These are phyloP conservation scores for Hypsibius dujardini DNA, from an alignment of 1,140 invertebrate genomes.

Conservation along the genomic window DNA sequence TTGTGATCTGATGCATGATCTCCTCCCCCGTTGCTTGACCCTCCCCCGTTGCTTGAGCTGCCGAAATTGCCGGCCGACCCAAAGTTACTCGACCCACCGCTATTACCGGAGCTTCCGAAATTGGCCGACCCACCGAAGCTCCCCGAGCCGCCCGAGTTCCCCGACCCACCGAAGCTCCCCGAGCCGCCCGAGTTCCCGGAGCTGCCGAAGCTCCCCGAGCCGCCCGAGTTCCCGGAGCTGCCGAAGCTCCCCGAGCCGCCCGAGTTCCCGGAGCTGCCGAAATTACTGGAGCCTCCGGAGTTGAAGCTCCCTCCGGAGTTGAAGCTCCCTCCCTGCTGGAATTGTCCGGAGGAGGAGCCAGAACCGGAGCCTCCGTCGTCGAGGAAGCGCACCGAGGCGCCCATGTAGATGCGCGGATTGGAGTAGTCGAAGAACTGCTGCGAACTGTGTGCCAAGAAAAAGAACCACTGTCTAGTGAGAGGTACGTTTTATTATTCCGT, in stretches of 20 bases:
- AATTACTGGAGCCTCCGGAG: too few relatives aligned
- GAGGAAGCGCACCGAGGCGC: not conserved
- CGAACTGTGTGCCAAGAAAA: too few relatives aligned
- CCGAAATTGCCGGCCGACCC: not conserved
- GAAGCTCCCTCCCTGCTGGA: not conserved
- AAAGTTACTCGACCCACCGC: constrained; percentile 4
- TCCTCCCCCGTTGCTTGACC: not conserved
- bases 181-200: not conserved
- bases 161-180: not conserved
- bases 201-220: not conserved
- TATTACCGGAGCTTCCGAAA: not conserved
- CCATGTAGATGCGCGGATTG: not conserved
- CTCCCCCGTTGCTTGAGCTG: not conserved
- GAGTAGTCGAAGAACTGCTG: constrained; percentile 1
- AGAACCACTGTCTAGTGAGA: too few relatives aligned
- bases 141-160: not conserved
- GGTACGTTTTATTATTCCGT: too few relatives aligned
- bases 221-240: not conserved
- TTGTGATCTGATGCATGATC: not conserved
- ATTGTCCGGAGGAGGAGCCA: not conserved
- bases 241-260: not conserved
- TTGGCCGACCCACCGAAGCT: not conserved
- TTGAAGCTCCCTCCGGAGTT: not conserved
- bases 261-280: not conserved
- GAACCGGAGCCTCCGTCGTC: not conserved